Base-by-base conservation (phyloP, 2,113 vertebrate species). In the Callipepla squamata region DNA sequence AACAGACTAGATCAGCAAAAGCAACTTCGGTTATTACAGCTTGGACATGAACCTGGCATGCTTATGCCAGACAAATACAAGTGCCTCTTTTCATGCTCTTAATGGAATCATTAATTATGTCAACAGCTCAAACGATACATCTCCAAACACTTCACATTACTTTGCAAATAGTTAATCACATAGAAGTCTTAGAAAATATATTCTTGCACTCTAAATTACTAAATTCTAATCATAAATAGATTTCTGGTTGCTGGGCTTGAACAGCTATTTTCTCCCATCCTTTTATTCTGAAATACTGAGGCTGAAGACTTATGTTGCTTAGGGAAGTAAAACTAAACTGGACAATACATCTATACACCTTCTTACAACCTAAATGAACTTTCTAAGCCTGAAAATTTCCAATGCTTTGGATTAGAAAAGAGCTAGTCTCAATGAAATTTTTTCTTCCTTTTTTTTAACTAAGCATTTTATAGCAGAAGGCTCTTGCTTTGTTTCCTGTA, bases 71-170 rank as follows among this genome's bases (percentile, higher is more conserved):
- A 61, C 85, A 89, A 97, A 96, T 84, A 97, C 95, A 98, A 97
- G 94, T 85, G 67, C 61, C 80, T 96, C 88, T 96, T 97, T 97
- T 98, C 97, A 98, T 92, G 53, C 92, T 94, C 72, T 30, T 81
- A 96, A 97, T 97, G 96, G 97, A 97, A 95, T 96, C 97, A 97
- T 97, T 96, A 97, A 97, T 98, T 97, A 97, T 97, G 96, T 98
- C 97, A 96, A 89, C 96, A 97, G 79, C 82, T 95, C 91, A 80
- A 97, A 81, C 1, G 55, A 97, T 95, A 96, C 94, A 93, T 94
- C 94, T 95, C 90, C 95, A 96, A 96, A 97, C 95, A 96, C 96
- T 97, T 96, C 65, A 83, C 83, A 77, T 87, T 95, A 93, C 96
- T 96, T 90, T 94, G 94, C 86, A 93, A 95, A 95, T 8, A 85